phyloP scores from a whole-genome alignment of 2,888 invertebrate species.

The Nephrotoma guestfalica region DNA sequence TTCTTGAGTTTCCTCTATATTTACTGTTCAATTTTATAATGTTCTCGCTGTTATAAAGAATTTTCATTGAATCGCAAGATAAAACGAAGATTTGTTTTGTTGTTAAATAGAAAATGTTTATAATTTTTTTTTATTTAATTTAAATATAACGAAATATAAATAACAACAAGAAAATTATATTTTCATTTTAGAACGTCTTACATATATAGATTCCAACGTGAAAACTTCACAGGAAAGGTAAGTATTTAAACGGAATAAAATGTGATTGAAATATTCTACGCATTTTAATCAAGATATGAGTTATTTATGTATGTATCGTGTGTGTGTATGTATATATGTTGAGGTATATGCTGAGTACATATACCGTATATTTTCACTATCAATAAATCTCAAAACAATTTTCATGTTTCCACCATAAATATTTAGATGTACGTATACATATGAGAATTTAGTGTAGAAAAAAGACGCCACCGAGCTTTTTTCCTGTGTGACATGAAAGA shows the following conservation, averaged over 20 bases:
- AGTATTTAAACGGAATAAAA: background rate
- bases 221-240: background rate
- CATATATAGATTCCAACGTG: background rate
- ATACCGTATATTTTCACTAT: background rate
- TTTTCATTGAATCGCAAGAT: background rate
- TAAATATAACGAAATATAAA: background rate
- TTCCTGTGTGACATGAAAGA: background rate
- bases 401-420: background rate
- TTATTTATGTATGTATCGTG: background rate
- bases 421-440: background rate
- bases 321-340: no score
- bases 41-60: background rate
- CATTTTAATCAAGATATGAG: background rate
- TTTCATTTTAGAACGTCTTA: background rate
- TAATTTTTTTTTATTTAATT: background rate
- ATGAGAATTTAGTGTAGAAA: background rate
- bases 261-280: background rate
- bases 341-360: no score
- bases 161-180: background rate
- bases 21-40: background rate
- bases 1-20: no score
- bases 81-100: background rate
- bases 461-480: background rate
- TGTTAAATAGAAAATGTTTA: background rate
- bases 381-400: background rate